phyloP scores from a whole-genome alignment of 2,113 vertebrate species.

The Mesocricetus auratus region DNA sequence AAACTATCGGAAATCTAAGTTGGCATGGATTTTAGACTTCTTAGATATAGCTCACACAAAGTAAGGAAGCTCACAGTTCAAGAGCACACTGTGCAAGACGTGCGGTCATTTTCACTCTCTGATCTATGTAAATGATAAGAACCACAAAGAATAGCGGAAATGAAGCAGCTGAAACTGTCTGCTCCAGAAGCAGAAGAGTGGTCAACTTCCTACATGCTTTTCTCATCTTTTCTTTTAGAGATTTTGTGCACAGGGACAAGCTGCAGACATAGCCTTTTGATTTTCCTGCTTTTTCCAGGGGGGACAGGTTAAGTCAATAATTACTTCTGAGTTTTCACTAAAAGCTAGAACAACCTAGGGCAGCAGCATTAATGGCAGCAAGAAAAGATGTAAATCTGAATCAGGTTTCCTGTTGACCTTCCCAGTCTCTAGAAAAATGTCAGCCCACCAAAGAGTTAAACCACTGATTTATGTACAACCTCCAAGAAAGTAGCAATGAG shows the following conservation, averaged over 20 bases:
- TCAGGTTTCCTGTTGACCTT: not conserved
- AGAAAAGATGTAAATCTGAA: not conserved
- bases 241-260: not conserved
- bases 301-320: not conserved
- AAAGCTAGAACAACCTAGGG: not conserved
- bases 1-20: not conserved
- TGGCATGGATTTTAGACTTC: not conserved
- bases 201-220: not conserved
- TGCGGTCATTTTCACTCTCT: not conserved
- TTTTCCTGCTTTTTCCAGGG: not conserved
- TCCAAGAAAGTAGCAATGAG: not conserved
- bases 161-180: not conserved
- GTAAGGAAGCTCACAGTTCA: not conserved
- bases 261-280: not conserved
- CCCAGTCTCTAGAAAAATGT: not conserved
- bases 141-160: not conserved
- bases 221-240: too few relatives aligned
- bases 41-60: not conserved
- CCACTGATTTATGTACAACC: not conserved
- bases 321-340: not conserved
- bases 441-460: too few relatives aligned
- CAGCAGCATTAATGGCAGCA: too few relatives aligned
- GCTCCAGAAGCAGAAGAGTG: not conserved
- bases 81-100: not conserved
- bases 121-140: not conserved